These are phyloP conservation scores for Arge pagana DNA, from an alignment of 2,888 invertebrate species.

Conservation along the genomic window DNA sequence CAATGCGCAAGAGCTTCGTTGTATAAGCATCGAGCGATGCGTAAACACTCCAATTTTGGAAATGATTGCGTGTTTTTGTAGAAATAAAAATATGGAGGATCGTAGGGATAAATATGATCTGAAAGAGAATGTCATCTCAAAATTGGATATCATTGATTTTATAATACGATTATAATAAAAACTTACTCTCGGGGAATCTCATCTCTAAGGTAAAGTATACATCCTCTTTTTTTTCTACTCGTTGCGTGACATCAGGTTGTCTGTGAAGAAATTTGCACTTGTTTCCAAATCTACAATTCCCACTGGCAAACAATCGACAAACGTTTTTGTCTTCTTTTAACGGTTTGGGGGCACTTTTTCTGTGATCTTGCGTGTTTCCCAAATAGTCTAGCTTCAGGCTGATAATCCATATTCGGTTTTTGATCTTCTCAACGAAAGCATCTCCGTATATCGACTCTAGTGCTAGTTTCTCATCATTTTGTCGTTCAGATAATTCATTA, in stretches of 20 bases:
- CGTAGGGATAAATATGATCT: slow-evolving; percentile 72
- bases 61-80: slow-evolving; percentile 61
- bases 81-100: slow-evolving; percentile 72
- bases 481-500: slow-evolving; percentile 67
- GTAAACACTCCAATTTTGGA: slow-evolving; percentile 68
- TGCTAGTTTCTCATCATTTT: slow-evolving; percentile 74
- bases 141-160: neutral
- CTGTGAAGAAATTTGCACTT: slow-evolving; percentile 78
- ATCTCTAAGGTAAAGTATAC: slow-evolving; percentile 71
- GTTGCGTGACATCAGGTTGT: slow-evolving; percentile 54
- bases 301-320: slow-evolving; percentile 67
- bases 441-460: slow-evolving; percentile 78
- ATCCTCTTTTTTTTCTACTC: slow-evolving; percentile 47
- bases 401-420: slow-evolving; percentile 72
- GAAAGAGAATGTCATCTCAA: slow-evolving; percentile 23
- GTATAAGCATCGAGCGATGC: slow-evolving; percentile 69
- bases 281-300: slow-evolving; percentile 73
- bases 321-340: slow-evolving; percentile 64
- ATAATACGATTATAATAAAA: neutral
- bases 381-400: slow-evolving; percentile 72
- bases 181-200: slow-evolving; percentile 68
- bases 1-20: slow-evolving; percentile 71
- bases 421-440: slow-evolving; percentile 71
- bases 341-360: slow-evolving; percentile 45
- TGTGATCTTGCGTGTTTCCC: slow-evolving; percentile 60